Percentiles rank a stretch among this genome's conserved stretches.
phyloP scores from a whole-genome alignment of 2,888 invertebrate genomes.

The Chydorus sphaericus region DNA sequence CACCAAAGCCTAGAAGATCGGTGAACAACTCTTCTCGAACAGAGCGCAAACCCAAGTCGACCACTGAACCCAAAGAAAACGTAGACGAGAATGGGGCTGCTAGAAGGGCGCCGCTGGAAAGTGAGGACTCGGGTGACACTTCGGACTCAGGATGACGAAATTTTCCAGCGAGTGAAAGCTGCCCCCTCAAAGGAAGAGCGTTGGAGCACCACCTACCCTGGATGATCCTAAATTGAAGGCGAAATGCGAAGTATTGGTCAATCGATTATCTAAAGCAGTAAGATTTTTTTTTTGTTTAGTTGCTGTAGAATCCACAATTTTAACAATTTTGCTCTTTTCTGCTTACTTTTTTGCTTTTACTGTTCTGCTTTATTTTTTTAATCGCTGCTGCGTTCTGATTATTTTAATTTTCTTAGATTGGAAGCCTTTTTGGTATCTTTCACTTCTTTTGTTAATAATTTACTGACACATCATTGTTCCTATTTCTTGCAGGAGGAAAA shows the following conservation, averaged over 20 bases:
- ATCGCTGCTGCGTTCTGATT: background rate
- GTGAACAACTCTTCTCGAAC: no score
- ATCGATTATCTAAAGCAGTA: background rate
- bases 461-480: no score
- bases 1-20: no score
- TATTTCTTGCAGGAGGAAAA: background rate
- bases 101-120: constrained; percentile 11
- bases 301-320: no score
- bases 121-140: constrained; percentile 24
- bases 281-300: no score
- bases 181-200: background rate
- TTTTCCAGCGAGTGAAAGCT: no score
- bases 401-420: background rate
- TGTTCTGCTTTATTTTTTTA: no score
- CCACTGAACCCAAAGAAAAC: background rate
- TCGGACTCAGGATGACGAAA: constrained; percentile 23
- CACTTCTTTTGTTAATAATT: background rate
- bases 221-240: constrained; percentile 1
- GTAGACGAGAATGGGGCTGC: background rate
- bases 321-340: no score
- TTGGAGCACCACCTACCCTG: background rate
- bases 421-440: background rate
- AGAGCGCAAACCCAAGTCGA: no score
- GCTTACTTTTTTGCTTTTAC: no score
- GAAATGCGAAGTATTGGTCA: background rate